These are phyloP conservation scores for Ethmia dodecea DNA, from an alignment of 2,888 invertebrate species.

Conservation along the genomic window DNA sequence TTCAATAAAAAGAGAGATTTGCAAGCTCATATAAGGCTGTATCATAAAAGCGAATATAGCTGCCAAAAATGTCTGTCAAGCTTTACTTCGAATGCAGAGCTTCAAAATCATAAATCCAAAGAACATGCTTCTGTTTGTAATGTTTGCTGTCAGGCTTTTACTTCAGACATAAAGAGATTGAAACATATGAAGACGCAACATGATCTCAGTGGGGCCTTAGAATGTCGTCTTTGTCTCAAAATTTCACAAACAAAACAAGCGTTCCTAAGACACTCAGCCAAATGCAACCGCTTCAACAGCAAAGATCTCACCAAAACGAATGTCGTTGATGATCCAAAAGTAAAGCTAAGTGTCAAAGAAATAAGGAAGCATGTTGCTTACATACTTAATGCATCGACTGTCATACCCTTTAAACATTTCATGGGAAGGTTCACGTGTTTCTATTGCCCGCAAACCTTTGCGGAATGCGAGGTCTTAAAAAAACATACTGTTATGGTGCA, in stretches of 20 bases:
- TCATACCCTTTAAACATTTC: constrained; percentile 56
- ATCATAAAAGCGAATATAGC: constrained; percentile 39
- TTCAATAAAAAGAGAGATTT: constrained; percentile 51
- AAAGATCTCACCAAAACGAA: constrained; percentile 16
- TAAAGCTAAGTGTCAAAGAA: constrained; percentile 35
- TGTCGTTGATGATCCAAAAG: constrained; percentile 26
- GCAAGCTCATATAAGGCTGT: constrained; percentile 36
- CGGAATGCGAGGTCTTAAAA: constrained; percentile 43
- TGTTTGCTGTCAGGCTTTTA: constrained; percentile 47
- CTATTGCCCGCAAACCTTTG: constrained; percentile 55
- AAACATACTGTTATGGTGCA: constrained; percentile 47
- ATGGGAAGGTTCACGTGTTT: constrained; percentile 57
- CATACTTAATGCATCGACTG: constrained; percentile 54
- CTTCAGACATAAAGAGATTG: constrained; percentile 37
- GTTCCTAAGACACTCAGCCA: constrained; percentile 45
- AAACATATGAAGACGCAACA: constrained; percentile 53
- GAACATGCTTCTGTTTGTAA: constrained; percentile 50
- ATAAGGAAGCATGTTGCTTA: constrained; percentile 44
- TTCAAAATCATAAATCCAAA: constrained; percentile 41
- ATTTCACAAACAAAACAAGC: constrained; percentile 42
- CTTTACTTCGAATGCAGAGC: constrained; percentile 32
- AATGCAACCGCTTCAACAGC: constrained; percentile 30
- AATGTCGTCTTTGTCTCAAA: constrained; percentile 51
- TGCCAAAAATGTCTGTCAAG: constrained; percentile 40
- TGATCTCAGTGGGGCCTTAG: constrained; percentile 25